phyloP scores from a whole-genome alignment of 2,888 invertebrate genomes.

The Chrysopilus asiliformis region DNA sequence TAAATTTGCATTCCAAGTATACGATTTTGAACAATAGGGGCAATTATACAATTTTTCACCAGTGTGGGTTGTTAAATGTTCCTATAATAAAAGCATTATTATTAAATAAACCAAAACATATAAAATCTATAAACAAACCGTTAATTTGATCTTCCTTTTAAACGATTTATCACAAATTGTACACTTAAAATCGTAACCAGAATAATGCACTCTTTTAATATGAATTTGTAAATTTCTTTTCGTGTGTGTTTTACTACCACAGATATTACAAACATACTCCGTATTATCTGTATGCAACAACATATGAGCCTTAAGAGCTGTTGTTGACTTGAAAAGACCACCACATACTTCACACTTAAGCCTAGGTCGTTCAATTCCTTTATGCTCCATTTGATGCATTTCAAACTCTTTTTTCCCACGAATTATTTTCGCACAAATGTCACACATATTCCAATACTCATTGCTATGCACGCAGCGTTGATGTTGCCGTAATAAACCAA shows the following conservation, averaged over 20 bases:
- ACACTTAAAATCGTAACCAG: slow-evolving; percentile 27
- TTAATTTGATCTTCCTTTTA: slow-evolving; percentile 30
- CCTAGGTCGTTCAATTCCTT: slow-evolving; percentile 25
- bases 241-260: slow-evolving; percentile 30
- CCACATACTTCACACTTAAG: slow-evolving; percentile 32
- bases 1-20: slow-evolving; percentile 36
- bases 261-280: slow-evolving; percentile 26
- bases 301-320: slow-evolving; percentile 30
- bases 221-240: slow-evolving; percentile 31
- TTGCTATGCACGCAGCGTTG: slow-evolving; percentile 26
- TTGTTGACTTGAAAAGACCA: slow-evolving; percentile 30
- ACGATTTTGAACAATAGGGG: slow-evolving; percentile 32
- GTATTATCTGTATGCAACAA: slow-evolving; percentile 26
- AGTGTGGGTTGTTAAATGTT: slow-evolving; percentile 35
- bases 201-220: slow-evolving; percentile 29
- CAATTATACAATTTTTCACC: slow-evolving; percentile 34
- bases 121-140: too few species aligned
- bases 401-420: slow-evolving; percentile 28
- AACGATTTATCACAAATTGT: slow-evolving; percentile 31
- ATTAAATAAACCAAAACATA: too few species aligned
- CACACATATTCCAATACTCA: slow-evolving; percentile 30
- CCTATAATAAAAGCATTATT: slow-evolving; percentile 18
- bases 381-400: slow-evolving; percentile 28
- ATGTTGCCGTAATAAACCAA: slow-evolving; percentile 25
- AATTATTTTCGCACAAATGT: slow-evolving; percentile 33